A percentile compares a stretch with the other conserved stretches of the same genome.
These are phyloP conservation scores for Cheilosia grossa DNA, from an alignment of 2,888 invertebrate species.

Conservation along the genomic window DNA sequence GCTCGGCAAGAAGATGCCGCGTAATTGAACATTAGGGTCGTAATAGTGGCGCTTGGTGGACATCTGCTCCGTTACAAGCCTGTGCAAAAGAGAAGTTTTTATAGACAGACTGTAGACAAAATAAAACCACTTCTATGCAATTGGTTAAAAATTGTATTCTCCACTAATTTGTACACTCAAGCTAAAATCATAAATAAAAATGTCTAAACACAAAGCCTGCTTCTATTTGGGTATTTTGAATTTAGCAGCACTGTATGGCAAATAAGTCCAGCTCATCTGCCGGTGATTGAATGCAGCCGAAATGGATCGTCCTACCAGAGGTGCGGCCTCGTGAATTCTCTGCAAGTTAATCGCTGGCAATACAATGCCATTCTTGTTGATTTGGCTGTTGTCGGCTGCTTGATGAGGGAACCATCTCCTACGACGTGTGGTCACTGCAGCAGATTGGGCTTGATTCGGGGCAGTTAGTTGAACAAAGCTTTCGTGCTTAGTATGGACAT, in stretches of 20 bases:
- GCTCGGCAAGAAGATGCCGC: too few relatives aligned
- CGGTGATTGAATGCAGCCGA: conserved; percentile 81
- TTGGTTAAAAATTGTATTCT: conserved; percentile 54
- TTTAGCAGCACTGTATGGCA: conserved; percentile 82
- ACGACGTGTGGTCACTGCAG: conserved; percentile 76
- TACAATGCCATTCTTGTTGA: conserved; percentile 80
- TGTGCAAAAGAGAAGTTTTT: background rate
- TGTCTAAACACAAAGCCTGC: conserved; percentile 11
- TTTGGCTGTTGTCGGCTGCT: conserved; percentile 53
- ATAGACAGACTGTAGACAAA: background rate
- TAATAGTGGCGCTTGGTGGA: too few relatives aligned
- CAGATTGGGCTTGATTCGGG: conserved; percentile 79
- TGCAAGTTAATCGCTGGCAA: conserved; percentile 79
- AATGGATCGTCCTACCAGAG: conserved; percentile 79
- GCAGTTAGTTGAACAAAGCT: conserved; percentile 81
- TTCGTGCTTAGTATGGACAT: conserved; percentile 77
- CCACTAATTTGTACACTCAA: conserved; percentile 57
- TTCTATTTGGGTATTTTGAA: conserved; percentile 81
- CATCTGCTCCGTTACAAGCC: too few relatives aligned
- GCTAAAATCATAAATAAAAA: conserved; percentile 66
- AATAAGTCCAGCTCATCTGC: conserved; percentile 79
- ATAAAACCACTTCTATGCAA: conserved; percentile 27
- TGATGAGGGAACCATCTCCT: conserved; percentile 65
- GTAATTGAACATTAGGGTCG: too few relatives aligned
- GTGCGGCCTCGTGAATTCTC: conserved; percentile 61